Conservation (phyloP, 2,888 invertebrate genomes). For the Branchellion lobata region DNA sequence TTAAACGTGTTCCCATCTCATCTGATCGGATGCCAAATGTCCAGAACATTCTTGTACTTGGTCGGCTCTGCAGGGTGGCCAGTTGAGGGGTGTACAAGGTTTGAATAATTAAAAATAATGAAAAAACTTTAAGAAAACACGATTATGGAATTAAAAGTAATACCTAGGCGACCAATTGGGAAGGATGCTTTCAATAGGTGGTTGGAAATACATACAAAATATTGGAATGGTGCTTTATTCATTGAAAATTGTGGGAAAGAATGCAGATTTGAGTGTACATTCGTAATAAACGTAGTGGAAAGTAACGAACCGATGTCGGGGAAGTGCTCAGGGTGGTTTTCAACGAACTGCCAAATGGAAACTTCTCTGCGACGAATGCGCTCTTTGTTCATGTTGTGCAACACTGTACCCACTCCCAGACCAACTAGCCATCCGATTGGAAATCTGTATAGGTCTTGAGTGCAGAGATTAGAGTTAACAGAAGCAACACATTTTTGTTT, state of each 20-base stretch:
- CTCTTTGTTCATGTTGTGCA: constrained; percentile 40
- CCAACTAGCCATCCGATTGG: constrained; percentile 39
- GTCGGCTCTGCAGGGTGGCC: constrained; percentile 48
- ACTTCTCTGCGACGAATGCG: constrained; percentile 40
- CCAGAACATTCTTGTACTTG: constrained; percentile 47
- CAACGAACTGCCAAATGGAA: constrained; percentile 46
- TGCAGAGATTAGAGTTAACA: neutral
- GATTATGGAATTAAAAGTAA: too few relatives aligned
- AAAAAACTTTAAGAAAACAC: neutral
- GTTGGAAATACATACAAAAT: too few relatives aligned
- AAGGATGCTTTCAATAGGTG: too few relatives aligned
- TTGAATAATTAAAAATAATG: neutral
- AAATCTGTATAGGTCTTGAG: constrained; percentile 45
- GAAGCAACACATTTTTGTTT: too few relatives aligned
- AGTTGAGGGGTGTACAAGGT: neutral
- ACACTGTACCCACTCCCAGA: constrained; percentile 33
- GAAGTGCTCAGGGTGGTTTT: constrained; percentile 49
- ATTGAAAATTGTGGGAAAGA: too few relatives aligned
- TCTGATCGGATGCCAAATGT: constrained; percentile 47
- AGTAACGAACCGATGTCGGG: constrained; percentile 46
- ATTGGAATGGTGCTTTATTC: too few relatives aligned
- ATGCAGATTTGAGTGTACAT: too few relatives aligned
- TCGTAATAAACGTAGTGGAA: too few relatives aligned
- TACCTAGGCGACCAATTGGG: too few relatives aligned
- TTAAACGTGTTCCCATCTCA: too few relatives aligned